Percentiles rank a stretch among this genome's conserved stretches.
phyloP scores from a whole-genome alignment of 92 coral and sea anemone species.

The Palythoa caribaeorum region DNA sequence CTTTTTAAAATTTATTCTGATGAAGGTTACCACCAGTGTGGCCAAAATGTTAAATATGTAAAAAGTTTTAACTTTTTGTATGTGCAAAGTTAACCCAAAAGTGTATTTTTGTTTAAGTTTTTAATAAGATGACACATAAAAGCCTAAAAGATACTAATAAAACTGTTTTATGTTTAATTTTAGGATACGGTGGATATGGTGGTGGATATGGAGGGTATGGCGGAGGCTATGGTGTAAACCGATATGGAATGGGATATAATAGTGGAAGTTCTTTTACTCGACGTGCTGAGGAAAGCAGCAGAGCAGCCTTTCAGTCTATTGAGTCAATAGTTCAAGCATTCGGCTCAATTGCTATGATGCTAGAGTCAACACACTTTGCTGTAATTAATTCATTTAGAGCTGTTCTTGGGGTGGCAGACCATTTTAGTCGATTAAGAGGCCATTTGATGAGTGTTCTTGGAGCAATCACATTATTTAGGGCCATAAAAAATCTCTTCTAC shows the following conservation, averaged over 20 bases:
- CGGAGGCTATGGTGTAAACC: constrained; percentile 62
- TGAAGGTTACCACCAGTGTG: too few relatives aligned
- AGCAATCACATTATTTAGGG: constrained; percentile 78
- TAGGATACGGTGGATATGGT: constrained; percentile 77
- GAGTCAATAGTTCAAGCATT: constrained; percentile 97
- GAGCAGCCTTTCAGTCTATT: constrained; percentile 95
- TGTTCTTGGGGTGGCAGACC: constrained; percentile 96
- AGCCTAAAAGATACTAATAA: background rate
- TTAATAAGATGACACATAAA: too few relatives aligned
- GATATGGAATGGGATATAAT: constrained; percentile 63
- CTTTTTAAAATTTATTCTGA: too few relatives aligned
- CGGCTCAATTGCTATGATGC: constrained; percentile 99
- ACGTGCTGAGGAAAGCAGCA: constrained; percentile 93
- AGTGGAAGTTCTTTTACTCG: constrained; percentile 84
- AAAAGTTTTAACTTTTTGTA: too few relatives aligned
- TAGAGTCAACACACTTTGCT: constrained; percentile 98
- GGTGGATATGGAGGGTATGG: constrained; percentile 80
- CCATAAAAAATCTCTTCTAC: constrained; percentile 71
- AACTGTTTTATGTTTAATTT: background rate
- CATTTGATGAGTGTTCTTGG: constrained; percentile 88
- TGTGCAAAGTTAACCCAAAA: too few relatives aligned
- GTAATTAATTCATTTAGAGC: constrained; percentile 91
- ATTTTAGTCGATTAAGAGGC: constrained; percentile 88
- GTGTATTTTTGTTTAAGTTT: too few relatives aligned
- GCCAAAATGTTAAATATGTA: too few relatives aligned